Evolutionary conservation across 2,113 vertebrate genomes (phyloP).

Genomic region (Caranx melampygus): DNA sequence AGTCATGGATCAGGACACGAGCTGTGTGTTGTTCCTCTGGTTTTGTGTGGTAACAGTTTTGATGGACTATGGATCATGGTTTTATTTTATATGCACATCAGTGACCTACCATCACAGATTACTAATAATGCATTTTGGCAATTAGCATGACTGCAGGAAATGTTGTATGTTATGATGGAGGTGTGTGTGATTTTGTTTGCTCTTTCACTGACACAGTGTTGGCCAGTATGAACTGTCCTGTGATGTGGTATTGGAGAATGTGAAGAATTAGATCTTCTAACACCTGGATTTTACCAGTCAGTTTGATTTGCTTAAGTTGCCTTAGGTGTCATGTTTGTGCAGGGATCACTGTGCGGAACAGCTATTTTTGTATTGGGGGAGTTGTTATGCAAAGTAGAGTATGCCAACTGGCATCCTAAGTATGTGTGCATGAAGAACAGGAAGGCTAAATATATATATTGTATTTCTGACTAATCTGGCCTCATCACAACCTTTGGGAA

Average conservation of each 20-base stretch:
- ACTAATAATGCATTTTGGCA: conserved; percentile 14
- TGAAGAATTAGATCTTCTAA: conserved; percentile 53
- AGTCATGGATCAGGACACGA: not conserved
- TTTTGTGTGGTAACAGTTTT: not conserved
- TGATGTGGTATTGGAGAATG: conserved; percentile 50
- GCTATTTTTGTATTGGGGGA: conserved; percentile 75
- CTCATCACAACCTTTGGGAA: conserved; percentile 23
- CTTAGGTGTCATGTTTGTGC: conserved; percentile 52
- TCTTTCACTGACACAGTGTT: conserved; percentile 8
- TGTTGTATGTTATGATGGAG: not conserved
- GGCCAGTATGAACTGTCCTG: conserved; percentile 13
- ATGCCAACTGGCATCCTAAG: conserved; percentile 68
- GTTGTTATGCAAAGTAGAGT: conserved; percentile 76
- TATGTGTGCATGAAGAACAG: conserved; percentile 66
- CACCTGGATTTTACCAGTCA: conserved; percentile 22
- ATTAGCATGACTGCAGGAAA: not conserved
- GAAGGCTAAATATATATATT: conserved; percentile 74
- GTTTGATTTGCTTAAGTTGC: conserved; percentile 50
- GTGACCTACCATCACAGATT: not conserved
- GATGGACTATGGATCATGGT: not conserved
- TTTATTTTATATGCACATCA: not conserved
- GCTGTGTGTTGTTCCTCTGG: not conserved
- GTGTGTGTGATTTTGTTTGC: conserved; percentile 11
- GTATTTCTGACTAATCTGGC: conserved; percentile 50
- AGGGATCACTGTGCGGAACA: conserved; percentile 32